phyloP scores from a whole-genome alignment of 2,113 vertebrate species.

The Sinocyclocheilus rhinocerous region DNA sequence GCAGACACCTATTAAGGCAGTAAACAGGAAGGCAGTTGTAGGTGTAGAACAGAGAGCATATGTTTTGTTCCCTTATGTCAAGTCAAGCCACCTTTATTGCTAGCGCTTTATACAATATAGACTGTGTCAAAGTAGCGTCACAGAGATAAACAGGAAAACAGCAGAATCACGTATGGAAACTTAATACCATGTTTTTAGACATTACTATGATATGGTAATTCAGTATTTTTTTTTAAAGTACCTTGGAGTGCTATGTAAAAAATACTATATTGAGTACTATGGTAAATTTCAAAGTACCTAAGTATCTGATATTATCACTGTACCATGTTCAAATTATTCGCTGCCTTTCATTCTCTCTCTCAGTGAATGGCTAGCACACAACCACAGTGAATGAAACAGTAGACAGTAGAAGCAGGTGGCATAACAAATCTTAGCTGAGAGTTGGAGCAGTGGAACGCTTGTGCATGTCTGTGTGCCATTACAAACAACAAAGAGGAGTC shows the following conservation, averaged over 20 bases:
- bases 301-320: neutral
- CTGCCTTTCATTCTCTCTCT: conserved; percentile 24
- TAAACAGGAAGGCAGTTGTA: no score
- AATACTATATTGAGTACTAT: no score
- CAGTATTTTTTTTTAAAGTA: neutral
- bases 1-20: no score
- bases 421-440: conserved; percentile 36
- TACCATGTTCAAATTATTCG: neutral
- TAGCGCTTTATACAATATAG: no score
- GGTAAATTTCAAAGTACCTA: neutral
- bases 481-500: conserved; percentile 37
- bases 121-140: no score
- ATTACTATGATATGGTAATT: neutral
- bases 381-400: conserved; percentile 10
- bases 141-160: no score
- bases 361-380: neutral
- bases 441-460: neutral
- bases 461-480: conserved; percentile 28
- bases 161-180: no score
- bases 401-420: conserved; percentile 31
- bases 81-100: no score
- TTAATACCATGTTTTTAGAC: neutral
- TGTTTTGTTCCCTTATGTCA: no score
- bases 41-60: no score
- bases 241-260: neutral